Percentiles rank a stretch among this genome's conserved stretches.
Conservation (phyloP, 1,140 invertebrate species). For the Leucophenga varia region DNA sequence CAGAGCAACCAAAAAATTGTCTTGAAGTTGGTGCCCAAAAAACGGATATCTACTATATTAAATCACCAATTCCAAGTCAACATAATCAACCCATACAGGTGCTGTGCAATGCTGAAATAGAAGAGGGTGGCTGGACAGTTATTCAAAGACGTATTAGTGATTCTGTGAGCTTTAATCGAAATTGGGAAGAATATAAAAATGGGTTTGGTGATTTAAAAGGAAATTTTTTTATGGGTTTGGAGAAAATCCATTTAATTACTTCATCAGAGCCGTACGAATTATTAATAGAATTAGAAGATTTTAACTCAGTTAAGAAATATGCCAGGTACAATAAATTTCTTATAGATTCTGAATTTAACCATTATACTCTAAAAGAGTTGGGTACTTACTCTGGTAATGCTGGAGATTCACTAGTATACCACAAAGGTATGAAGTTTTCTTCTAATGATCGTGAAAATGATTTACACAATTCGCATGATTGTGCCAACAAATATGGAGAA, state of each 20-base stretch:
- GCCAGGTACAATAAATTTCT: conserved; percentile 7
- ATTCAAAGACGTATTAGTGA: no score
- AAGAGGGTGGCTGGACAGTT: no score
- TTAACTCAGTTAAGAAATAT: no score
- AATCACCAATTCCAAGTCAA: no score
- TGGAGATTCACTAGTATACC: background rate
- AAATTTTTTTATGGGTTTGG: conserved; percentile 14
- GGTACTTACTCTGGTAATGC: conserved; percentile 8
- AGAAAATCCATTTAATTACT: conserved; percentile 11
- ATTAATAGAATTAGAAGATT: conserved; percentile 1
- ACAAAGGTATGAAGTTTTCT: conserved; percentile 1
- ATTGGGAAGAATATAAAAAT: conserved; percentile 4
- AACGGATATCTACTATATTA: no score
- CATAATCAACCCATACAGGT: no score
- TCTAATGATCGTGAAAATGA: conserved; percentile 3
- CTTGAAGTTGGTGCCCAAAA: no score
- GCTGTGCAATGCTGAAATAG: no score
- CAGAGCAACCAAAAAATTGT: no score
- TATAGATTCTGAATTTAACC: background rate
- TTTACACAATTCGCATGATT: background rate
- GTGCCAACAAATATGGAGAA: background rate
- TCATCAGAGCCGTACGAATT: conserved; percentile 4
- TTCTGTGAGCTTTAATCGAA: conserved; percentile 5
- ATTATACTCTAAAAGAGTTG: conserved; percentile 1
- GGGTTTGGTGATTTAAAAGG: conserved; percentile 7